Conservation (phyloP, 2,113 vertebrate species). For the Saimiri boliviensis region DNA sequence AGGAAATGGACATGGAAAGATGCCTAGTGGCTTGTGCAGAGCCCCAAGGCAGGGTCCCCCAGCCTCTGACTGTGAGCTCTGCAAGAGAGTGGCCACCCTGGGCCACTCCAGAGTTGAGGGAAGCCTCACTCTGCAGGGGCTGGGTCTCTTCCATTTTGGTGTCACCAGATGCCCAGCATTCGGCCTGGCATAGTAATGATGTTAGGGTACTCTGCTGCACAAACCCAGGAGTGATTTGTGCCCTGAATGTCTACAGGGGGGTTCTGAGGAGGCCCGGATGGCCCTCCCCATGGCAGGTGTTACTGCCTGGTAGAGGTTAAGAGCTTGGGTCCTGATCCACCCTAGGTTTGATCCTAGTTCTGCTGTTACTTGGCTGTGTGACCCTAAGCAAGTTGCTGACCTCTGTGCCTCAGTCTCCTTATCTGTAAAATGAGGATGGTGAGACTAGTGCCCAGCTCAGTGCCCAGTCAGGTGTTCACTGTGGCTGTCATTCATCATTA, state of each 20-base stretch:
- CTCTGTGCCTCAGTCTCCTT: not conserved
- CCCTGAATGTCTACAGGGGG: not conserved
- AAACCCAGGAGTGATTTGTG: not conserved
- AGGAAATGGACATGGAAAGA: not conserved
- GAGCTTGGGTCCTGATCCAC: not conserved
- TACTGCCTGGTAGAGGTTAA: not conserved
- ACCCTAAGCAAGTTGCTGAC: not conserved
- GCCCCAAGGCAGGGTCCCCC: too few species aligned
- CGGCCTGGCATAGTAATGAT: not conserved
- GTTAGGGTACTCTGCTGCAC: too few species aligned
- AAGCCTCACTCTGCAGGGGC: not conserved
- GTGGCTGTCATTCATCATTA: not conserved
- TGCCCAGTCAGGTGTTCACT: not conserved
- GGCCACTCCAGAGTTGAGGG: too few species aligned
- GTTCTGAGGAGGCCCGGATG: not conserved
- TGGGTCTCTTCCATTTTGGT: not conserved
- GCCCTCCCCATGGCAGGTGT: not conserved
- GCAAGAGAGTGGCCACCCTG: not conserved
- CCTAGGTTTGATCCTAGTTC: not conserved
- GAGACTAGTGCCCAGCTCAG: not conserved
- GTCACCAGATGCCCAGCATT: not conserved
- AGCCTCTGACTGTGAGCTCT: not conserved
- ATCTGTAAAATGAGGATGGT: not conserved
- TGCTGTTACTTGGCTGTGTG: not conserved
- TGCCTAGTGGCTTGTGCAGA: not conserved